Evolutionary conservation across 23 tunicate genomes (phyloP).

Genomic region (Phallusia fumigata): DNA sequence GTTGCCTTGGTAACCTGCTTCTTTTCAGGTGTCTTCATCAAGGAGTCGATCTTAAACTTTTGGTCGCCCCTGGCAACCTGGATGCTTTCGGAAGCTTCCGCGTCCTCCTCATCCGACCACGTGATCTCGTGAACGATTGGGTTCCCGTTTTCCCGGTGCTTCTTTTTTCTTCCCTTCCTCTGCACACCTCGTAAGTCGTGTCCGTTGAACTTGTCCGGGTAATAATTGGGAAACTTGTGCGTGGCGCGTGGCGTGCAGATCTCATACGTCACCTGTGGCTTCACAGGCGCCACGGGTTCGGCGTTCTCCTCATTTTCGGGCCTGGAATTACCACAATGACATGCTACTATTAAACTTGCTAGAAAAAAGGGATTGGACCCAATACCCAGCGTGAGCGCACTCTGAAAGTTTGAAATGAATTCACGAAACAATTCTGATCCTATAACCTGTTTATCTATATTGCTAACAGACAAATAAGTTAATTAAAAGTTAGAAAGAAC

Average conservation of each 20-base stretch:
- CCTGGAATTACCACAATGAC: background rate
- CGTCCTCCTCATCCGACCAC: background rate
- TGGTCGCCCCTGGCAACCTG: background rate
- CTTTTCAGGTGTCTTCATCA: background rate
- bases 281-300: background rate
- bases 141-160: background rate
- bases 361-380: too few species aligned
- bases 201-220: background rate
- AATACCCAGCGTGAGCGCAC: too few species aligned
- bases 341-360: too few species aligned
- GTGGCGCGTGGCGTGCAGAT: slow-evolving; percentile 10
- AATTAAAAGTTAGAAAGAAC: too few species aligned
- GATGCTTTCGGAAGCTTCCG: background rate
- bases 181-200: background rate
- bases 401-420: too few species aligned
- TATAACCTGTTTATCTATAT: too few species aligned
- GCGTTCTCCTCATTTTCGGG: background rate
- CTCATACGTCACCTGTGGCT: slow-evolving; percentile 11
- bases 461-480: too few species aligned
- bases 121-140: background rate
- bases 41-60: background rate
- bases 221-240: background rate
- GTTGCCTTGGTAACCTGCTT: background rate
- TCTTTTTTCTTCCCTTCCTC: background rate
- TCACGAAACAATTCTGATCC: too few species aligned